Evolutionary conservation across 2,888 invertebrate genomes (phyloP).

Genomic region (Epinotia nisella): DNA sequence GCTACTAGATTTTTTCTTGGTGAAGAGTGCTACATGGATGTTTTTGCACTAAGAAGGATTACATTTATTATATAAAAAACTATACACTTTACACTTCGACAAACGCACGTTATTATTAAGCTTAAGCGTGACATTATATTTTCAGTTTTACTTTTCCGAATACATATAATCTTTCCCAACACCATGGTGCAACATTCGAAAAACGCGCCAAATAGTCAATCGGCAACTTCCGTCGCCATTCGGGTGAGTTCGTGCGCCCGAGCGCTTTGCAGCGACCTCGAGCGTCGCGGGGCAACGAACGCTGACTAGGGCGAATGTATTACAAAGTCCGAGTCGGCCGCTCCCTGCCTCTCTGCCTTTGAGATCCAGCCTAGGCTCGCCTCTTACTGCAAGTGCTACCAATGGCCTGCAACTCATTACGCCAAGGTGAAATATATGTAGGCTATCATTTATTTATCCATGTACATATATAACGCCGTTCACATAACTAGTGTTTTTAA

Average conservation of each 20-base stretch:
- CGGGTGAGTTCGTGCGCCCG: conserved; percentile 61
- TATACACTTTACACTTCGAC: no score
- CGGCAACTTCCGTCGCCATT: conserved; percentile 69
- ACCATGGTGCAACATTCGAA: conserved; percentile 51
- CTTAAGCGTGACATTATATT: no score
- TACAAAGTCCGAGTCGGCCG: conserved; percentile 83
- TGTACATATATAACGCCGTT: conserved; percentile 28
- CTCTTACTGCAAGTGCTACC: conserved; percentile 75
- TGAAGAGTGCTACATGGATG: no score
- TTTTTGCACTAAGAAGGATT: no score
- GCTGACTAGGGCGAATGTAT: conserved; percentile 84
- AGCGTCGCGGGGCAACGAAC: conserved; percentile 78
- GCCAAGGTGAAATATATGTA: conserved; percentile 73
- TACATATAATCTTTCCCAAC: conserved; percentile 9
- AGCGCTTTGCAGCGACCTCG: conserved; percentile 72
- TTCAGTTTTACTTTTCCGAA: neutral
- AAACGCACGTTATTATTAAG: no score
- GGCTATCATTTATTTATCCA: conserved; percentile 52
- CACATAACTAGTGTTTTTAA: conserved; percentile 2
- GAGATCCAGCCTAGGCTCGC: conserved; percentile 80
- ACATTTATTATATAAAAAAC: no score
- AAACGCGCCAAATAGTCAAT: conserved; percentile 58
- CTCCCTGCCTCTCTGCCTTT: conserved; percentile 80
- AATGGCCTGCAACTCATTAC: conserved; percentile 72
- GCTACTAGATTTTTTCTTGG: neutral